These are phyloP conservation scores for Daboia siamensis DNA, from an alignment of 2,113 vertebrate species.

Conservation along the genomic window DNA sequence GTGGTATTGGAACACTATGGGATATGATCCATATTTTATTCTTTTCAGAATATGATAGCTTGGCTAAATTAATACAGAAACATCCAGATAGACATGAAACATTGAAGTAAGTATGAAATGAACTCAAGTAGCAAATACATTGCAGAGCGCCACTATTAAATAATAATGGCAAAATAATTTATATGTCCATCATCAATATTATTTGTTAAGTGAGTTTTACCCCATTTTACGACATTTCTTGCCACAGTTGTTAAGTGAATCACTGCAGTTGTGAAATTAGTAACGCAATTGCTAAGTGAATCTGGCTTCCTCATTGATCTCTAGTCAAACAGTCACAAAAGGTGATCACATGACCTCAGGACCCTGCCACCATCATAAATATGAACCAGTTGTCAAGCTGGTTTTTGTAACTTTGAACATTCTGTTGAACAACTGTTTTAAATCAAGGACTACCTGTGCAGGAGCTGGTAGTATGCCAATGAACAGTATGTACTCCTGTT, in stretches of 20 bases:
- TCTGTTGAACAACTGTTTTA: neutral
- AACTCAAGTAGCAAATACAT: neutral
- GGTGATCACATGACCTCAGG: neutral
- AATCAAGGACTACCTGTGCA: neutral
- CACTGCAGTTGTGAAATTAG: neutral
- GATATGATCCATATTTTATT: neutral
- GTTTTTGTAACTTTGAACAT: neutral
- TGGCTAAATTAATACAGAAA: conserved; percentile 96
- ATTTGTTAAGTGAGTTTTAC: neutral
- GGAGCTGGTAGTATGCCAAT: neutral
- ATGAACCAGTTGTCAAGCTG: neutral
- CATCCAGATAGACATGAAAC: conserved; percentile 97
- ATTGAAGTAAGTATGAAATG: conserved; percentile 81
- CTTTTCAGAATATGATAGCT: conserved; percentile 91
- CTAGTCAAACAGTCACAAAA: neutral
- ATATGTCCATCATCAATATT: neutral
- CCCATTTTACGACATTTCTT: neutral
- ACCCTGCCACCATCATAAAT: neutral
- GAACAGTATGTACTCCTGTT: neutral
- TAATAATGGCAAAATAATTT: neutral
- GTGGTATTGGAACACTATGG: neutral
- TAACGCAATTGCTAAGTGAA: neutral
- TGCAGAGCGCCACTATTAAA: neutral
- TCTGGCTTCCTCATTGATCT: neutral
- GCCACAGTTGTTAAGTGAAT: neutral